Evolutionary conservation across 2,113 vertebrate species (phyloP), one percentile per base, ranked within the genome.

Genomic region (Oenanthe melanoleuca): DNA sequence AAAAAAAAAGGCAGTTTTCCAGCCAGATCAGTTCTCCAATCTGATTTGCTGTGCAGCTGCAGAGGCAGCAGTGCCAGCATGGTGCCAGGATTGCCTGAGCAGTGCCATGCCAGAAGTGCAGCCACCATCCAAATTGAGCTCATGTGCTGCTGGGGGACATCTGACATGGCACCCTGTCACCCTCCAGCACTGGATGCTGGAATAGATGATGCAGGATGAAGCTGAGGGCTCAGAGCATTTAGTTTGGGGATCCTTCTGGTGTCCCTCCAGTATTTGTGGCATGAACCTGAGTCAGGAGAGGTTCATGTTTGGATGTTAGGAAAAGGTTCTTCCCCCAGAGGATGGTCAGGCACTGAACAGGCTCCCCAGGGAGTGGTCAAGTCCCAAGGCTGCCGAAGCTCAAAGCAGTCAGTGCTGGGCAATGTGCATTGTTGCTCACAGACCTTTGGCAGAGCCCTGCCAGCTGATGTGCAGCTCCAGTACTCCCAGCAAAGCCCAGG

Each of bases 11-110:
- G 16, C 71, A 80, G 15, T 83, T 94, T 96, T 86, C 86, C 75
- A 92, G 90, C 64, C 92, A 96, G 80, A 95, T 96, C 75, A 38
- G 67, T 59, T 83, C 92, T 92, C 33, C 67, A 40, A n/a, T 96
- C 90, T 95, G 50, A 21, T 88, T 80, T 94, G 55, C 83, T 89
- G 28, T 85, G 65, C 11, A 6, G 85, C 94, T 94, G 80, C 69
- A 92, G 80, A 71, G 57, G 56, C 88, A 88, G 77, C 79, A 49
- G 44, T 94, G 73, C 78, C 80, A 57, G 49, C 1, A 0, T 0
- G 3, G 23, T 81, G 88, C 53, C 4, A 14, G 47, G 34, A 79
- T 31, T 8, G 4, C 67, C 63, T 31, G 50, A 50, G 53, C 49
- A 69, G 34, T 59, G 38, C 59, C 63, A 49, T 31, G 20, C 50